Base-by-base conservation (phyloP, 2,888 invertebrate genomes). In the Parnassius apollo region DNA sequence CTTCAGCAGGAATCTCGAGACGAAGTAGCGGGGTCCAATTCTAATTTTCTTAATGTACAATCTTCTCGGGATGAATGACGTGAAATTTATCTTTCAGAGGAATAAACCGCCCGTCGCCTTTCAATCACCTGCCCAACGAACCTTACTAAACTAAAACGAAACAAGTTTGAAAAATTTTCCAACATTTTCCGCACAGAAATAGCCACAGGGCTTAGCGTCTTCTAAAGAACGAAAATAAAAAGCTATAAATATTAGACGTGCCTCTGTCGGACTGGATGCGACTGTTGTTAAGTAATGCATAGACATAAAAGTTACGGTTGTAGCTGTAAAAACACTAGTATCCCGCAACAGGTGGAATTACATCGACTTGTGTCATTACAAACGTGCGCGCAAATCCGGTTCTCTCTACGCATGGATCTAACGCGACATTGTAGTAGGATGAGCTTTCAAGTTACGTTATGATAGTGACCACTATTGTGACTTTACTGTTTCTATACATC, bases 261-360 rank as follows among this genome's bases (percentile, higher is more conserved):
- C 64, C 69, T 65, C 64, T 49, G 63, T 22, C 49, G 25, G 67
- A 74, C 72, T 69, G 72, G 75, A 71, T 71, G 64, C 52, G 63
- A 65, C 65, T 63, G 66, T 69, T 65, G 68, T 74, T 71, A 71
- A 71, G 73, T 75, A 75, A 73, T 69, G 66, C 69, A 67, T 70
- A 71, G 66, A 68, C 70, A 71, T 73, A 67, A 66, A 65, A 72
- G 69, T 74, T 72, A 75, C 75, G 73, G 75, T 72, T 72, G 76
- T 72, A 73, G 73, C 75, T 77, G 73, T 77, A 86, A 88, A 87
- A 87, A 88, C 35, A 35, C 83, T 85, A 73, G 82, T 81, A 80
- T 75, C 76, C 76, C 68, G 74, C 80, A 80, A 79, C 83, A 85
- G 83, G 84, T 85, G 82, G 78, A 78, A 77, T 81, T 78, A 79